Evolutionary conservation across 2,888 invertebrate species (phyloP), one percentile per base, ranked within the genome.

Genomic region (Nymphalis c-album): DNA sequence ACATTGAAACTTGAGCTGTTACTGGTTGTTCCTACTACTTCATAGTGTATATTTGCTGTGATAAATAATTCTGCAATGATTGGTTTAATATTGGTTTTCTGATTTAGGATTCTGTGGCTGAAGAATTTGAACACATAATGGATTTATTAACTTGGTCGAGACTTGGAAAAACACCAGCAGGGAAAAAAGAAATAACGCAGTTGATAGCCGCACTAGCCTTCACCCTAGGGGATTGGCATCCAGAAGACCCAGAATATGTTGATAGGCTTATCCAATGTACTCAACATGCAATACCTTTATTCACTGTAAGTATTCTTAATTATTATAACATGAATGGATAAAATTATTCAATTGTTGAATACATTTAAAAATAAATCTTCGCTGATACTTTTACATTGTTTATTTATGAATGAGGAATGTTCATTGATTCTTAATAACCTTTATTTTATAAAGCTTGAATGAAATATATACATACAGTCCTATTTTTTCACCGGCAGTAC

Each of bases 61-160:
- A 26, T 26, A 26, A 26, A 26, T 26, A 26, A 26, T 26, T 26
- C 4, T 3, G 4, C 8, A 35, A 8, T 35, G 10, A 1, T 35
- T 35, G 7, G 10, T 35, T 35, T 35, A 35, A 7, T 10, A 40
- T 10, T 40, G 40, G 7, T 31, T 68, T 64, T 74, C 66, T 73
- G 31, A 75, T 61, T 17, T 80, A 97, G 95, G 97, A 97, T 93
- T 96, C 97, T 40, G 97, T 96, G 17, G 97, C 97, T 46, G 97
- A 97, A 76, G 98, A 99, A 89, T 98, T 98, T 90, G 95, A 97
- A 77, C 94, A 95, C 71, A 95, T 98, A 69, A 97, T 99, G 96
- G 95, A 95, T 59, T 94, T 98, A 74, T 91, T 99, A 76, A 95
- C 95, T 40, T 94, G 95, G 87, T 96, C 98, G 13, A 95, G 96